Conservation (phyloP, 2,888 invertebrate species). For the Tipula vernalis region DNA sequence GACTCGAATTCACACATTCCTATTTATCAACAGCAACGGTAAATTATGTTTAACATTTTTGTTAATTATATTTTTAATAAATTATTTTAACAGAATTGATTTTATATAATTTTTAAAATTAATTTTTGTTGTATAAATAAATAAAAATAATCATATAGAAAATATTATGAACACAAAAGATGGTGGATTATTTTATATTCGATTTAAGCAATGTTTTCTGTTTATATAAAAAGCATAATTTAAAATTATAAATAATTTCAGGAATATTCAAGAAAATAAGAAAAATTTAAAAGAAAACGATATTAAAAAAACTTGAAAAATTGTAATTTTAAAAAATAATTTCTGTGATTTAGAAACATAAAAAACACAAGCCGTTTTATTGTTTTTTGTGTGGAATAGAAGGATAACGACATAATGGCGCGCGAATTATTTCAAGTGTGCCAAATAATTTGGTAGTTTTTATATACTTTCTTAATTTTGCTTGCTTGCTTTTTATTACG, state of each 20-base stretch:
- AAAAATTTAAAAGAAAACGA: background rate
- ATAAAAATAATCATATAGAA: background rate
- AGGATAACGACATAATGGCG: background rate
- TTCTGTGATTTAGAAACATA: background rate
- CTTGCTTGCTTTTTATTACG: background rate
- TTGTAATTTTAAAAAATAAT: background rate
- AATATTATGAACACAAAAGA: background rate
- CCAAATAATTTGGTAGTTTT: background rate
- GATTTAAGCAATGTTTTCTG: background rate
- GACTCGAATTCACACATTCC: constrained; percentile 35
- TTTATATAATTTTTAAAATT: background rate
- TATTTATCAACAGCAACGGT: constrained; percentile 36
- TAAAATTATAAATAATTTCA: background rate
- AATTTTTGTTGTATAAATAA: background rate
- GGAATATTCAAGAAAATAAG: background rate
- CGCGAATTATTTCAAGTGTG: background rate
- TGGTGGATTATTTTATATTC: background rate
- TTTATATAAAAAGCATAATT: background rate
- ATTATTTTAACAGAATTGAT: background rate
- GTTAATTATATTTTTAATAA: background rate
- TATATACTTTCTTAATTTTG: background rate
- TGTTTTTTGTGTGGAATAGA: background rate
- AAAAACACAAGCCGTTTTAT: background rate
- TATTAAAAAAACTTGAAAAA: background rate
- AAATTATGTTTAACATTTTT: constrained; percentile 18